Base-by-base conservation (phyloP, 35 echinoderm and acorn worm genomes). In the Apostichopus parvimensis region DNA sequence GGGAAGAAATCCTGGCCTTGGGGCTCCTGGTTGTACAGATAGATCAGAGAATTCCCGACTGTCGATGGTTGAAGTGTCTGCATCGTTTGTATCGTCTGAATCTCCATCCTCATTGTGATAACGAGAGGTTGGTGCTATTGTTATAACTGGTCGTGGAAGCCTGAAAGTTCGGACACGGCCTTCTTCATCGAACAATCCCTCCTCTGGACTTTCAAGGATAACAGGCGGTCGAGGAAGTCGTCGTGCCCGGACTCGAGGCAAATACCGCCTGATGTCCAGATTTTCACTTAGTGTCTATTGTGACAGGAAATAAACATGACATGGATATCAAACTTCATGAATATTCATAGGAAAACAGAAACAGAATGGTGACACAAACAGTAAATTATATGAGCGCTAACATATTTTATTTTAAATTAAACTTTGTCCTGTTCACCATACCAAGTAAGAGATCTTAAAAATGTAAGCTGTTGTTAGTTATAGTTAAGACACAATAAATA, bases 81-180 rank as follows among this genome's bases (percentile, higher is more conserved):
- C 64, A 22, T 87, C 85, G 8, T 15, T 24, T 0, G 23, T 58
- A 18, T 87, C 85, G 4, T 87, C 85, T 3, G 54, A 54, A 6
- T 87, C 85, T 6, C 64, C 85, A 6, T 87, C 85, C 54, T 62
- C 64, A 71, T 87, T 53, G 56, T 28, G 58, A 9, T 45, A 87
- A n/a, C 10, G n/a, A 56, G 79, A 45, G 45, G 52, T 9, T 14
- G 79, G 79, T 55, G 55, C 14, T 6, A 82, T 34, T 4, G 21
- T 82, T 82, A 82, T 82, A 2, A 64, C 57, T 66, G 85, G 85
- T 25, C 85, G 54, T 20, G 85, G 85, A 7, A 87, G 57, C 20
- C 85, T 62, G 1, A 87, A 62, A 14, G 85, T 82, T n/a, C 79
- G 79, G 10, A 82, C 17, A 82, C 79, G 79, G 34, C 79, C 79